Base-by-base conservation (phyloP, 2,888 invertebrate species). In the Chrysopilus asiliformis region DNA sequence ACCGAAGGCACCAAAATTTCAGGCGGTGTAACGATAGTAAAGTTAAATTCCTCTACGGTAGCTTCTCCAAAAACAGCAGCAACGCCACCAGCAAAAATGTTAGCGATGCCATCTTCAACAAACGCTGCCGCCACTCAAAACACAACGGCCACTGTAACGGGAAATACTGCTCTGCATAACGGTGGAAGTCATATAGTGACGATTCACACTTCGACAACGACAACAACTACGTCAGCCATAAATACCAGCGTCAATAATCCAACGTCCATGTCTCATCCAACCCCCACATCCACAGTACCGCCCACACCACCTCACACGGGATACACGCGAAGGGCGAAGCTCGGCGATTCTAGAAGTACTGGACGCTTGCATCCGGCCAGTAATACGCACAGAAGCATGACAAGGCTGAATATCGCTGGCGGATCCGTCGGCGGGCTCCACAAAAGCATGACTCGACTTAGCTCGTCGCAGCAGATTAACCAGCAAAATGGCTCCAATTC, bases 401-500 rank as follows among this genome's bases (percentile, higher is more conserved):
- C 82, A 0, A 64, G 81, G 28, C 68, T 85, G 13, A 82, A 82
- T 57, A 74, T 79, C 38, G 76, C 77, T 44, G 47, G 46, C 24
- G 79, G 80, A 12, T 80, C 80, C 1, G 78, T 81, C 10, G 79
- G 80, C 7, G 83, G 82, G 2, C 66, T 83, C 4, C 82, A 83
- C 56, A 83, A 82, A 56, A 83, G 83, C 55, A 82, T 84, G 82
- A 83, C 83, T 7, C 70, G 82, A 25, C 57, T 84, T 41, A 81
- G 81, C 42, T 80, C 80, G 10, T 81, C 81, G 26, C 80, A 83
- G 54, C 76, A 79, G 56, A 80, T 80, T 47, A 79, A 79, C 53
- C 36, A 36, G 17, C 68, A 68, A 39, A 70, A 68, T n/a, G 66
- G 67, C 35, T 51, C 55, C n/a, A 55, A 49, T 39, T 50, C 51